These are phyloP conservation scores for Poecilia picta DNA, from an alignment of 2,797 vertebrate species.

Conservation along the genomic window DNA sequence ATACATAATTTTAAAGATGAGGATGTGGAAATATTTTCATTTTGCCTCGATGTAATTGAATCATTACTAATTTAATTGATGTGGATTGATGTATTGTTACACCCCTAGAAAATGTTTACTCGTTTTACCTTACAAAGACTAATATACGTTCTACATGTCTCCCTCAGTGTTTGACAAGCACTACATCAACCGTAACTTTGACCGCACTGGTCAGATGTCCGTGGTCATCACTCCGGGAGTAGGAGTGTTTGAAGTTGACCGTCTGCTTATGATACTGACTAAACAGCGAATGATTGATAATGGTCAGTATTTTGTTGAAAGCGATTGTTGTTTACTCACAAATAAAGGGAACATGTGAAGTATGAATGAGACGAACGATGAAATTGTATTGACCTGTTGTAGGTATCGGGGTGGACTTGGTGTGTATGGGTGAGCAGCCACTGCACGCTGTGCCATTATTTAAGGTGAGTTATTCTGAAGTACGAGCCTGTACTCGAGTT, in stretches of 20 bases:
- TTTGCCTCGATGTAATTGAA: no score
- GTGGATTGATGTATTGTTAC: no score
- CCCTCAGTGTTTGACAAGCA: conserved; percentile 96
- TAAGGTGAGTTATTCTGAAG: conserved; percentile 82
- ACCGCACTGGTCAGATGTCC: conserved; percentile 97
- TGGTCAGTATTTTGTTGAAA: conserved; percentile 75
- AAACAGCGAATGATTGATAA: conserved; percentile 99
- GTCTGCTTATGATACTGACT: conserved; percentile 97
- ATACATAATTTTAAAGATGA: no score
- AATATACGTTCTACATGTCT: not conserved
- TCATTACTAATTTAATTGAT: no score
- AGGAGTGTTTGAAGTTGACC: conserved; percentile 97
- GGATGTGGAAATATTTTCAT: no score
- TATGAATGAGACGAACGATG: not conserved
- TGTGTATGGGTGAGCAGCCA: conserved; percentile 98
- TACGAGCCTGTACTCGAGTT: not conserved
- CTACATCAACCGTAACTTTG: conserved; percentile 98
- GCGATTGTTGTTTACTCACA: not conserved
- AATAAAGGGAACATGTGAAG: not conserved
- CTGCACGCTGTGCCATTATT: conserved; percentile 96
- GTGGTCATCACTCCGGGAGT: conserved; percentile 98
- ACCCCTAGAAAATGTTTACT: no score
- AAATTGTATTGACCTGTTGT: conserved; percentile 4
- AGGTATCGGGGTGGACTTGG: conserved; percentile 97
- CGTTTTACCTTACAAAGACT: not conserved